These are phyloP conservation scores for Tupiocoris notatus DNA, from an alignment of 2,888 invertebrate species.

Conservation along the genomic window DNA sequence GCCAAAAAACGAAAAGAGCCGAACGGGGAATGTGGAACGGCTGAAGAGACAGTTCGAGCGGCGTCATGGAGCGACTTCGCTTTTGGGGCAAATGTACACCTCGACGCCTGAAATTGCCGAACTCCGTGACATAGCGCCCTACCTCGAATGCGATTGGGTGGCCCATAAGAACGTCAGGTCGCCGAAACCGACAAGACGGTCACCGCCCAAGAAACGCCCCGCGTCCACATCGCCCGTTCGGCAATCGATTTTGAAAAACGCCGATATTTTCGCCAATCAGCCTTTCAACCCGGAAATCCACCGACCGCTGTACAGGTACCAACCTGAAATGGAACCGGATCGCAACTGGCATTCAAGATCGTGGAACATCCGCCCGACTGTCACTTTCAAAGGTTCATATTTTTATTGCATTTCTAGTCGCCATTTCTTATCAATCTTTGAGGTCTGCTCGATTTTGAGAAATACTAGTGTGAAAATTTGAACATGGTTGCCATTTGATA, in stretches of 20 bases:
- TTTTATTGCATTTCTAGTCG: conserved; percentile 8
- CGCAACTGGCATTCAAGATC: conserved; percentile 47
- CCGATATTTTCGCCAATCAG: conserved; percentile 61
- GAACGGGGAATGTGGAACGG: conserved; percentile 68
- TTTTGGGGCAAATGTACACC: conserved; percentile 75
- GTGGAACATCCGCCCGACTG: conserved; percentile 57
- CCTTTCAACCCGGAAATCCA: conserved; percentile 73
- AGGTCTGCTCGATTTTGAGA: too few species aligned
- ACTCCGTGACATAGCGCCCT: conserved; percentile 73
- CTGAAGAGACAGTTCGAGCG: conserved; percentile 71
- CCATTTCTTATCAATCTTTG: too few species aligned
- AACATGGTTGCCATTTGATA: too few species aligned
- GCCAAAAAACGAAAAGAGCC: conserved; percentile 43
- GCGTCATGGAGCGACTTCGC: conserved; percentile 58
- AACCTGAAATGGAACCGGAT: conserved; percentile 58
- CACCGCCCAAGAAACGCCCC: conserved; percentile 52
- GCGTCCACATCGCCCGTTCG: conserved; percentile 54
- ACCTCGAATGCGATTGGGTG: conserved; percentile 75
- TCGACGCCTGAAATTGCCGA: conserved; percentile 78
- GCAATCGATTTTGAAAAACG: conserved; percentile 55
- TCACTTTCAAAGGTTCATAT: conserved; percentile 68
- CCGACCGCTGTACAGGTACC: conserved; percentile 73
- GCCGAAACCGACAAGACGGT: conserved; percentile 45
- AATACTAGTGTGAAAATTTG: too few species aligned
- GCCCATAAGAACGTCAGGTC: conserved; percentile 67